These are phyloP conservation scores for Leucosticte australis DNA, from an alignment of 2,113 vertebrate genomes.

Conservation along the genomic window DNA sequence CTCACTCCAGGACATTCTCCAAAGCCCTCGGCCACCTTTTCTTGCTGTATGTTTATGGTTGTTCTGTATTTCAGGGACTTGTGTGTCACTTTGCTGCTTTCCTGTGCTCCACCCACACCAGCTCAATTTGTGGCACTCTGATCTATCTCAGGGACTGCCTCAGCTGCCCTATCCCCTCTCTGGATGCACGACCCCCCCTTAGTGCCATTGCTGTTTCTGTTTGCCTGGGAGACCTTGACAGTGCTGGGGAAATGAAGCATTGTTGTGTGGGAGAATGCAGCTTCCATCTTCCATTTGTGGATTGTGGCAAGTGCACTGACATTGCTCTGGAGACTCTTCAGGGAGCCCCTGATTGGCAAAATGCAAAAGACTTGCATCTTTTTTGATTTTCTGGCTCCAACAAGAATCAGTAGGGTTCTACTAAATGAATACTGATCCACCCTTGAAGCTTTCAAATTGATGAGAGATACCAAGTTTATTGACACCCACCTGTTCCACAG, in stretches of 20 bases:
- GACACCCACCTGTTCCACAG: not conserved
- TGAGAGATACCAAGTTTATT: not conserved
- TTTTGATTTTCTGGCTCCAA: not conserved
- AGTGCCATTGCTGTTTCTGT: not conserved
- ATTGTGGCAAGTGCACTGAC: not conserved
- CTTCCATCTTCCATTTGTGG: not conserved
- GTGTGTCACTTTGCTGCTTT: not conserved
- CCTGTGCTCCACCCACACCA: not conserved
- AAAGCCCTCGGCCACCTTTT: not conserved
- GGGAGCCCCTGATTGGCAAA: not conserved
- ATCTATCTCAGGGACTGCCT: not conserved
- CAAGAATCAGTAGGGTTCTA: not conserved
- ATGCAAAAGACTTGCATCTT: not conserved
- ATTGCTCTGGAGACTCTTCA: not conserved
- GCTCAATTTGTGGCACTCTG: not conserved
- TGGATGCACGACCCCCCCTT: accelerated
- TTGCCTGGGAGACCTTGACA: not conserved
- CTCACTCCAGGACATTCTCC: not conserved
- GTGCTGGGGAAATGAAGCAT: not conserved
- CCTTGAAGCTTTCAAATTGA: not conserved
- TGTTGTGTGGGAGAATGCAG: not conserved
- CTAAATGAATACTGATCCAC: not conserved
- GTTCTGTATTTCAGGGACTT: not conserved
- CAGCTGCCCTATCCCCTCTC: not conserved
- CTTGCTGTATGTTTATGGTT: not conserved